These are phyloP conservation scores for Scortum barcoo DNA, from an alignment of 2,113 vertebrate genomes.

Conservation along the genomic window DNA sequence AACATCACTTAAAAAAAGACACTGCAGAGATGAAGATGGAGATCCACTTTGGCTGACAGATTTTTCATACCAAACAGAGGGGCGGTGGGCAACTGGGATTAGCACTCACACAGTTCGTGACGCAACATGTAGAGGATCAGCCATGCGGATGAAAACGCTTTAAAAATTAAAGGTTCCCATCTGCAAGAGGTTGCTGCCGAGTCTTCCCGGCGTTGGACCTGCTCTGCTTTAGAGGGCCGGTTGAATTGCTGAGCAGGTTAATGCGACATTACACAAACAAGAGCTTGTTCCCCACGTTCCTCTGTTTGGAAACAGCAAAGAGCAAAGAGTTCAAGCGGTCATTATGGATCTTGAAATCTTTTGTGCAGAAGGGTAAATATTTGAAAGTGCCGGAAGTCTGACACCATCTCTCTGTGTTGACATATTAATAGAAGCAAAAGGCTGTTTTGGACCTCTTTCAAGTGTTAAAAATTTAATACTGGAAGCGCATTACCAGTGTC, in stretches of 20 bases:
- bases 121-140: conserved; percentile 70
- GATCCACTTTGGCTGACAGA: conserved; percentile 57
- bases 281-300: conserved; percentile 46
- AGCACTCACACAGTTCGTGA: conserved; percentile 75
- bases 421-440: conserved; percentile 81
- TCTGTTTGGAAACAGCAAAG: conserved; percentile 71
- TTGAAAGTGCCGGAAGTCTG: conserved; percentile 70
- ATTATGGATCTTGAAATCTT: conserved; percentile 73
- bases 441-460: conserved; percentile 75
- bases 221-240: conserved; percentile 67
- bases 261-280: conserved; percentile 80
- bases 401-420: conserved; percentile 67
- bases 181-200: conserved; percentile 62
- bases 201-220: conserved; percentile 52
- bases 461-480: conserved; percentile 75
- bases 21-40: conserved; percentile 52
- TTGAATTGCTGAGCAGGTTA: conserved; percentile 81
- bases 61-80: conserved; percentile 54
- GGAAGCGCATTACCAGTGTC: conserved; percentile 57
- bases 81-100: conserved; percentile 69
- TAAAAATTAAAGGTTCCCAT: conserved; percentile 85
- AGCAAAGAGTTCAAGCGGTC: conserved; percentile 81
- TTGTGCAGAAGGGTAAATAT: conserved; percentile 71
- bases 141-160: conserved; percentile 80
- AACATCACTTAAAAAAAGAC: conserved; percentile 73